These are phyloP conservation scores for Lamprotornis superbus DNA, from an alignment of 2,113 vertebrate genomes.

Conservation along the genomic window DNA sequence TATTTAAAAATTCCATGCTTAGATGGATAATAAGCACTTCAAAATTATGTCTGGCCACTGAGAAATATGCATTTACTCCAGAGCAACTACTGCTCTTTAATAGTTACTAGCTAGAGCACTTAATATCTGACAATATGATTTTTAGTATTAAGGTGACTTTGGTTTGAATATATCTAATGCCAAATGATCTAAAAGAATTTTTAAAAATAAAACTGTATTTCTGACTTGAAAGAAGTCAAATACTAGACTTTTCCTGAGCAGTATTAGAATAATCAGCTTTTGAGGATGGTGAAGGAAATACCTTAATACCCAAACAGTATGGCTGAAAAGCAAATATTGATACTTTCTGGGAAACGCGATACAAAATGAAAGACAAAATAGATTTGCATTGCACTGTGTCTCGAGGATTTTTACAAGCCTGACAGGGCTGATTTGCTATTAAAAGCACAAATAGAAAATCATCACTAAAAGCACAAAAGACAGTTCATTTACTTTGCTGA, in stretches of 20 bases:
- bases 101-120: conserved; percentile 59
- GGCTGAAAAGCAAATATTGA: conserved; percentile 45
- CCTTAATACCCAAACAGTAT: conserved; percentile 12
- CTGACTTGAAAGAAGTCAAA: conserved; percentile 25
- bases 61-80: conserved; percentile 59
- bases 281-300: conserved; percentile 20
- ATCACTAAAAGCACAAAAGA: not conserved
- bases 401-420: not conserved
- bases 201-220: not conserved
- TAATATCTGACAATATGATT: conserved; percentile 52
- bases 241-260: conserved; percentile 30
- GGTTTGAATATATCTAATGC: conserved; percentile 41
- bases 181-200: conserved; percentile 32
- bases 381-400: not conserved
- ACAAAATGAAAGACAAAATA: conserved; percentile 15
- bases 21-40: conserved; percentile 70
- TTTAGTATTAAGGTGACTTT: conserved; percentile 81
- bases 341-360: not conserved
- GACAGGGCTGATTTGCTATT: not conserved
- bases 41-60: conserved; percentile 65
- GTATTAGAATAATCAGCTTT: conserved; percentile 65
- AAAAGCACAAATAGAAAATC: not conserved
- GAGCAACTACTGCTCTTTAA: conserved; percentile 60
- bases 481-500: not conserved
- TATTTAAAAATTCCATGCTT: conserved; percentile 77